These are phyloP conservation scores for Chlorops oryzae DNA, from an alignment of 1,140 invertebrate genomes.

Conservation along the genomic window DNA sequence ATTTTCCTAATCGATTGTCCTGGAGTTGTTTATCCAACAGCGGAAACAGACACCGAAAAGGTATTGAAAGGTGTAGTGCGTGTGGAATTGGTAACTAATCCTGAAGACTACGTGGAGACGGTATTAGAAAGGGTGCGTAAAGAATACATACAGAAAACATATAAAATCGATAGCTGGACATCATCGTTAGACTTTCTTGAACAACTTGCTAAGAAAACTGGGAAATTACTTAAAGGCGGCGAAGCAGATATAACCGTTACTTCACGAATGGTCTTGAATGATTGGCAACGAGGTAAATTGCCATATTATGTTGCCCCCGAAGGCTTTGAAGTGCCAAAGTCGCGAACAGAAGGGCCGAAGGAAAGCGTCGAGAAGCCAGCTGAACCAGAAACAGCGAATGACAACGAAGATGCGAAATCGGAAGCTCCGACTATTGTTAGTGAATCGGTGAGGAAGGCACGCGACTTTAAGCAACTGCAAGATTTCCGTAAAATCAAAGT, in stretches of 20 bases:
- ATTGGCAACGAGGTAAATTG: slow-evolving; percentile 96
- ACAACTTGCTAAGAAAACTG: slow-evolving; percentile 76
- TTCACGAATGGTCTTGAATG: slow-evolving; percentile 94
- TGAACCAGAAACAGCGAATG: slow-evolving; percentile 15
- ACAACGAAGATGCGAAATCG: slow-evolving; percentile 35
- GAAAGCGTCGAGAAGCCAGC: slow-evolving; percentile 13
- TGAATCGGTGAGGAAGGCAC: slow-evolving; percentile 41
- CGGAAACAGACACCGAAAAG: slow-evolving; percentile 89
- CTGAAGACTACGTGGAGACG: slow-evolving; percentile 87
- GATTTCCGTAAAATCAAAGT: slow-evolving; percentile 78
- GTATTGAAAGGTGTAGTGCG: slow-evolving; percentile 93
- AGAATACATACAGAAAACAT: slow-evolving; percentile 89
- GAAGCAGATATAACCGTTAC: slow-evolving; percentile 86
- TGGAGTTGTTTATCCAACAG: slow-evolving; percentile 92
- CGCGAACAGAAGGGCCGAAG: slow-evolving; percentile 25
- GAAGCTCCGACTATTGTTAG: slow-evolving; percentile 36
- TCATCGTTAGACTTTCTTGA: slow-evolving; percentile 86
- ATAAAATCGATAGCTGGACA: slow-evolving; percentile 76
- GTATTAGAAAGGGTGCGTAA: slow-evolving; percentile 82
- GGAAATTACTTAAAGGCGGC: slow-evolving; percentile 91
- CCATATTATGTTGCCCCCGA: slow-evolving; percentile 89
- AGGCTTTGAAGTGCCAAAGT: slow-evolving; percentile 61
- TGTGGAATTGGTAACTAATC: slow-evolving; percentile 89
- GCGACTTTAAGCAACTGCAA: slow-evolving; percentile 54
- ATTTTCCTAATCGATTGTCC: slow-evolving; percentile 99